A percentile compares a stretch with the other conserved stretches of the same genome.
Evolutionary conservation across 2,888 invertebrate species (phyloP).

Genomic region (Harpalus rufipes): DNA sequence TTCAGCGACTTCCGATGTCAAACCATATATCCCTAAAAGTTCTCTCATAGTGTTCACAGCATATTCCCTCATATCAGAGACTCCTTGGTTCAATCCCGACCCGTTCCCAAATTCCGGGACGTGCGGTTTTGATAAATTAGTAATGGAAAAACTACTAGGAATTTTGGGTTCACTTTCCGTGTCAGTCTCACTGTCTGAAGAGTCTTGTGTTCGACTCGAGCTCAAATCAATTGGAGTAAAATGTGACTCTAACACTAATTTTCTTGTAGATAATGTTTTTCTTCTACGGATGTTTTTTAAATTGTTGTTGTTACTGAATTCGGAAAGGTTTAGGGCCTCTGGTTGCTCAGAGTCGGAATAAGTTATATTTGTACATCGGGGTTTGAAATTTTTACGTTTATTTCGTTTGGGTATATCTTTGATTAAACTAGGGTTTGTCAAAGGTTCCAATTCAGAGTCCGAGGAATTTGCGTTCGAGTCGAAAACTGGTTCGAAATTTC

Average conservation of each 20-base stretch:
- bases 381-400: constrained; percentile 89
- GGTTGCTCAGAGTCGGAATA: constrained; percentile 77
- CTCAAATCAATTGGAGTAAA: constrained; percentile 75
- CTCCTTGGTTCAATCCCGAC: constrained; percentile 71
- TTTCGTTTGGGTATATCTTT: constrained; percentile 83
- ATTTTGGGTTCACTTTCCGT: constrained; percentile 73
- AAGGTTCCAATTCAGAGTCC: constrained; percentile 78
- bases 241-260: constrained; percentile 72
- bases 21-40: constrained; percentile 86
- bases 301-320: constrained; percentile 74
- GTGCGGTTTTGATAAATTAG: constrained; percentile 76
- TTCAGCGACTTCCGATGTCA: constrained; percentile 86
- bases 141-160: constrained; percentile 76
- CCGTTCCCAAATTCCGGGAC: constrained; percentile 71
- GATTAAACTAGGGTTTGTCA: constrained; percentile 74
- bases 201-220: constrained; percentile 71
- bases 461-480: constrained; percentile 79
- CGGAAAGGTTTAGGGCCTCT: constrained; percentile 71
- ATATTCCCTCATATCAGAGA: constrained; percentile 85
- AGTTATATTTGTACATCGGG: constrained; percentile 83
- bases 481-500: constrained; percentile 71
- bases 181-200: constrained; percentile 73
- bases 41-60: constrained; percentile 90
- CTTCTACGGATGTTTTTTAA: constrained; percentile 72
- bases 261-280: constrained; percentile 71